Conservation (phyloP, 2,888 invertebrate species). For the Drosophila ezoana region DNA sequence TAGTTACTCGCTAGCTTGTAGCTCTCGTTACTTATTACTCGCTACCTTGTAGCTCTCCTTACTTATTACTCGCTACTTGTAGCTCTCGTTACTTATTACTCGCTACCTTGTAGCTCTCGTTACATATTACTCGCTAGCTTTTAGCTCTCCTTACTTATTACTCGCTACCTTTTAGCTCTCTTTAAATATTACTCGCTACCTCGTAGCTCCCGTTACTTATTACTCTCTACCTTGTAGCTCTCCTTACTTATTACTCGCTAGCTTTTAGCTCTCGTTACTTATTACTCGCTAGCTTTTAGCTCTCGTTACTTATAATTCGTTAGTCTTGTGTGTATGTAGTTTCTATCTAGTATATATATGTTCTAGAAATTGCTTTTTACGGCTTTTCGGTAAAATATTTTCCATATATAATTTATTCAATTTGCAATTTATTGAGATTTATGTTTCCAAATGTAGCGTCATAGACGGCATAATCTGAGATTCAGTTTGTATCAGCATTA, state of each 20-base stretch:
- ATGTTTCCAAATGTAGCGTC: slow-evolving; percentile 25
- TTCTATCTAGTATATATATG: slow-evolving; percentile 16
- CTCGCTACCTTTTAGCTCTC: slow-evolving; percentile 15
- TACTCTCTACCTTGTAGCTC: slow-evolving; percentile 16
- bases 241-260: slow-evolving; percentile 13
- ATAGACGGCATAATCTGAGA: slow-evolving; percentile 16
- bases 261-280: slow-evolving; percentile 7
- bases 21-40: slow-evolving; percentile 22
- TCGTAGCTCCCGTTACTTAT: slow-evolving; percentile 14
- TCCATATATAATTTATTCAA: slow-evolving; percentile 18
- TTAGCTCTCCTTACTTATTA: slow-evolving; percentile 2
- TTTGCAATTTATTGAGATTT: slow-evolving; percentile 15
- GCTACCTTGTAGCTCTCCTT: slow-evolving; percentile 12
- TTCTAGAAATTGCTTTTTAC: slow-evolving; percentile 13
- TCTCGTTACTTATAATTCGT: slow-evolving; percentile 32
- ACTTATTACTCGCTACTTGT: slow-evolving; percentile 11
- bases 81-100: slow-evolving; percentile 10
- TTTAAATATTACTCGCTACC: slow-evolving; percentile 19
- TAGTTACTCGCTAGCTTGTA: slow-evolving; percentile 14
- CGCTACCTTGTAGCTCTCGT: slow-evolving; percentile 13
- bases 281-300: slow-evolving; percentile 12
- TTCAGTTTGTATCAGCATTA: slow-evolving; percentile 53
- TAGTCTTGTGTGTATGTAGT: slow-evolving; percentile 33
- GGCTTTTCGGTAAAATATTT: slow-evolving; percentile 20
- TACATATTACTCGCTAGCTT: slow-evolving; percentile 17